Conservation (phyloP, 2,113 vertebrate genomes). For the Abramis brama region DNA sequence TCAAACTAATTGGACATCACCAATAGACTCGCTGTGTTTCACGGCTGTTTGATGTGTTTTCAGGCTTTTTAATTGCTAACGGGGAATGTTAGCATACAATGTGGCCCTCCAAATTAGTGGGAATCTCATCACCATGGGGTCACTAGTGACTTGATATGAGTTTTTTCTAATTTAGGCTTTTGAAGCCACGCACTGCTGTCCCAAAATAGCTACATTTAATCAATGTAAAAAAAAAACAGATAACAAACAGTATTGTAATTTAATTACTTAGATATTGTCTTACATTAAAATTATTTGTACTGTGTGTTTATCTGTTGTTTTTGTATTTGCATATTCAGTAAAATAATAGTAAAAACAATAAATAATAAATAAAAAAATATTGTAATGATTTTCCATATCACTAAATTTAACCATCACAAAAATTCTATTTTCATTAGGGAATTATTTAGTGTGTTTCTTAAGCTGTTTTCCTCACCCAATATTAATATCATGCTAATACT, state of each 20-base stretch:
- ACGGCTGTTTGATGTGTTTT: slow-evolving; percentile 24
- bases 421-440: too few relatives aligned
- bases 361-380: not conserved
- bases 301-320: not conserved
- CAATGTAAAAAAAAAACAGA: not conserved
- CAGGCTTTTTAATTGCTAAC: slow-evolving; percentile 16
- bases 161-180: not conserved
- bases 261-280: not conserved
- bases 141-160: not conserved
- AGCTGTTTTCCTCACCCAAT: too few relatives aligned
- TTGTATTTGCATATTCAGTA: not conserved
- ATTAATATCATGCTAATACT: too few relatives aligned
- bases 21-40: not conserved
- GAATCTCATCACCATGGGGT: slow-evolving; percentile 9
- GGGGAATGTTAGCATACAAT: slow-evolving; percentile 17
- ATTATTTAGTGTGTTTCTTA: too few relatives aligned
- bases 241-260: not conserved
- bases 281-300: not conserved
- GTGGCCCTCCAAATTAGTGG: slow-evolving; percentile 15
- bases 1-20: slow-evolving; percentile 16
- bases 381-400: too few relatives aligned
- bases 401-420: too few relatives aligned
- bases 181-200: not conserved
- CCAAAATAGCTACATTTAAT: not conserved
- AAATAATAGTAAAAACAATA: not conserved